Conservation (phyloP, 2,113 vertebrate genomes). For the Xyrauchen texanus region DNA sequence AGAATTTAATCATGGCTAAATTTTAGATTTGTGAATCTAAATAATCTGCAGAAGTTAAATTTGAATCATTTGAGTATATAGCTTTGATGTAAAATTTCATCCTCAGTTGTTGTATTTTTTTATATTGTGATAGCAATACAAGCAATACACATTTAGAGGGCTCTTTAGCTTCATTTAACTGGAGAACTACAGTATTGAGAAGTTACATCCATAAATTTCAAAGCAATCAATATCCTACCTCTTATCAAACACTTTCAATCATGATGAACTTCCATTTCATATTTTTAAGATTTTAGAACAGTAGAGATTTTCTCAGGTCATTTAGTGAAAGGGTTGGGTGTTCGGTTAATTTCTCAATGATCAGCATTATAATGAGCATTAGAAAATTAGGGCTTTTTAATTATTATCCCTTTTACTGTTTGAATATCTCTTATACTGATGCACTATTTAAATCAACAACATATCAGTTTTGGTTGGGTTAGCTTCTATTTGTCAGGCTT, state of each 20-base stretch:
- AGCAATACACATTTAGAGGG: conserved; percentile 18
- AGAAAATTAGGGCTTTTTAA: not conserved
- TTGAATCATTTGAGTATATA: too few relatives aligned
- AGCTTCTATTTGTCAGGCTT: too few relatives aligned
- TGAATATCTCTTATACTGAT: not conserved
- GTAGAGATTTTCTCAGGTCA: conserved; percentile 2
- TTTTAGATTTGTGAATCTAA: too few relatives aligned
- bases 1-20: not conserved
- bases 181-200: not conserved
- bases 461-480: too few relatives aligned
- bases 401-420: too few relatives aligned
- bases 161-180: conserved; percentile 1
- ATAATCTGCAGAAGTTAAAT: too few relatives aligned
- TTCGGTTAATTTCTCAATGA: not conserved
- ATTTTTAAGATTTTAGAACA: not conserved
- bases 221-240: conserved; percentile 19
- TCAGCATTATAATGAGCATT: not conserved
- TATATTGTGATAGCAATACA: not conserved
- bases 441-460: not conserved
- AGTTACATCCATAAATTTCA: not conserved
- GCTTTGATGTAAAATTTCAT: too few relatives aligned
- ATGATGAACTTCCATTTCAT: not conserved
- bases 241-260: not conserved
- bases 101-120: too few relatives aligned
- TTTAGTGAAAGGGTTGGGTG: not conserved